Evolutionary conservation across 2,888 invertebrate genomes (phyloP), one percentile per base, ranked within the genome.

Genomic region (Hyposoter dolosus): DNA sequence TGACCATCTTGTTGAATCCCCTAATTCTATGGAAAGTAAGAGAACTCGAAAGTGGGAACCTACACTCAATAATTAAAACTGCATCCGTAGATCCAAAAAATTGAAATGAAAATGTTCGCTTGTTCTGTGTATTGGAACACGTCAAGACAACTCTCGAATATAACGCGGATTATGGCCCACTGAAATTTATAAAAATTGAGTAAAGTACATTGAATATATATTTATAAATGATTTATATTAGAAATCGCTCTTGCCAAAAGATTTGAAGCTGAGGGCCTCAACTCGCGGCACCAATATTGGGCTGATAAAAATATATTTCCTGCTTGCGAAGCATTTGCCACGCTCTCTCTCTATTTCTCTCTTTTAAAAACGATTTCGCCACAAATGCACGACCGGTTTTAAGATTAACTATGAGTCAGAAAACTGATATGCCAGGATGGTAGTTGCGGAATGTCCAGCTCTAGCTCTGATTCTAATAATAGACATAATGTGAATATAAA

Each of bases 271-370:
- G 63, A 74, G 50, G 65, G 53, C 43, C 23, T 63, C 72, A 68
- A 40, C 79, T 69, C 66, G 28, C 45, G 60, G 60, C 71, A 15
- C 71, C 79, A 80, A 82, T 85, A 79, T 83, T 83, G 66, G 43
- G 12, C 40, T 72, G 71, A 83, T 85, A 72, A 72, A 85, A 83
- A 83, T 83, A 83, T 81, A 81, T 77, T 72, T 81, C 63, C 68
- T n/a, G 45, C 35, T 69, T 53, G 19, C 19, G 56, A 35, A 23
- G n/a, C 28, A 80, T 80, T 68, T 10, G 35, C 43, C 19, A 1
- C 60, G 10, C 19, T 32, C 47, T 65, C 45, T 7, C 43, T 47
- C 50, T 66, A 4, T 77, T 19, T 75, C 45, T 23, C 35, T 60
- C 32, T 32, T 43, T 60, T 43, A 35, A 68, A 47, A 75, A 56